Evolutionary conservation across 1,140 invertebrate genomes (phyloP), one percentile per base, ranked within the genome.

Genomic region (Paraescarpia echinospica): DNA sequence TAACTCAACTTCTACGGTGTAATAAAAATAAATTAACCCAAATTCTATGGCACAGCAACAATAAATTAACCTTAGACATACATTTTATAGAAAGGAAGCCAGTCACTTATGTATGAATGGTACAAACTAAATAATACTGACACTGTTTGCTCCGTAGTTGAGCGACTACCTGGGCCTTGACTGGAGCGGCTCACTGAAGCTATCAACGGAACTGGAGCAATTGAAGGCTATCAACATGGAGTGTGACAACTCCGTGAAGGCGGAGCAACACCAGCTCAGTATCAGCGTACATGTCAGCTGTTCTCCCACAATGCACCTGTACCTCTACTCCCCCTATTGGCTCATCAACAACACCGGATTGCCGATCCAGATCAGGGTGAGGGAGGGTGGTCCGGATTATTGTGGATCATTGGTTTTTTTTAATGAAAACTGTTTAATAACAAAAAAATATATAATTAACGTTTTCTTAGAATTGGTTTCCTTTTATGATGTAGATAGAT

Each of bases 151-250:
- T 51, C 34, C 34, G 33, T 94, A 97, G 97, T 96, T 97, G 31
- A 95, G 96, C 92, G 96, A 97, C 91, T 98, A 98, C 94, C 96
- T 97, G 93, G 97, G 97, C 8, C 95, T 97, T 89, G 97, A 97
- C 8, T 98, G 98, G 98, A 96, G 96, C 89, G 98, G 98, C 0
- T 96, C 96, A 90, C 97, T 98, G 89, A 97, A 97, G 89, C 94
- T 98, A 48, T 97, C 97, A 2, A 96, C 96, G 89, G 97, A 98
- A 95, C 95, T 97, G 41, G 97, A 97, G 93, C 97, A 97, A 94
- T 96, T 97, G 96, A 93, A 96, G 97, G 92, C 97, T 34, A 94
- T 96, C 33, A 91, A 97, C 93, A 97, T 98, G 97, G 96, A 96
- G 41, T 97, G 97, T 14, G 97, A 96, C 91, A 94, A 94, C 92